Base-by-base conservation (phyloP, 2,888 invertebrate genomes). In the Bellardia bayeri region DNA sequence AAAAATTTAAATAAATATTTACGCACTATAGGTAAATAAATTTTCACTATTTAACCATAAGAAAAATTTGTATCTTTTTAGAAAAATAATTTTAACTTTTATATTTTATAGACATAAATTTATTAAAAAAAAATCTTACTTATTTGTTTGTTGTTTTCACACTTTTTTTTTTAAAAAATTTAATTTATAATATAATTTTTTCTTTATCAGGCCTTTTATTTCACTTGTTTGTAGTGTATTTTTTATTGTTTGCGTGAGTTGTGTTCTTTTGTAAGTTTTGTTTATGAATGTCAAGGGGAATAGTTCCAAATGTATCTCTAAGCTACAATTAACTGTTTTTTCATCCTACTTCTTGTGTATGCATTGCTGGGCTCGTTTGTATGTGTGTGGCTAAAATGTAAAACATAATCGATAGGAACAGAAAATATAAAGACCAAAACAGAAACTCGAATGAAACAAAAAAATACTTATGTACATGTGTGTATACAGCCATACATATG, bases 251-350 rank as follows among this genome's bases (percentile, higher is more conserved):
- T 54, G 79, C 74, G 82, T 78, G 85, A 82, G 74, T 79, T 85
- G 82, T 78, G 85, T 87, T 79, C 87, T 85, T 85, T 79, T 82
- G 58, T 66, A 79, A 82, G 82, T 85, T 87, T 85, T 87, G 85
- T 87, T 87, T 87, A 85, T 85, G 87, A 87, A 87, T 87, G 87
- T 87, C 87, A 87, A 87, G 87, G 85, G 75, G 79, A 87, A 87
- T 82, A 85, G 79, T 82, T 82, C 82, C 75, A 69, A 85, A 66
- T 58, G 85, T 82, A 72, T 85, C 85, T 75, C 49, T 71, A 87
- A 85, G 82, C 85, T 81, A 80, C 74, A 80, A 75, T 40, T 45
- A 68, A 68, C 54, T 78, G 82, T 72, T 54, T 30, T 33, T 40
- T n/a, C 40, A 3, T 56, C 9, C 30, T n/a, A 42, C 54, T 54